Conservation (phyloP, 2,888 invertebrate species). For the Drosophila imparisetae region DNA sequence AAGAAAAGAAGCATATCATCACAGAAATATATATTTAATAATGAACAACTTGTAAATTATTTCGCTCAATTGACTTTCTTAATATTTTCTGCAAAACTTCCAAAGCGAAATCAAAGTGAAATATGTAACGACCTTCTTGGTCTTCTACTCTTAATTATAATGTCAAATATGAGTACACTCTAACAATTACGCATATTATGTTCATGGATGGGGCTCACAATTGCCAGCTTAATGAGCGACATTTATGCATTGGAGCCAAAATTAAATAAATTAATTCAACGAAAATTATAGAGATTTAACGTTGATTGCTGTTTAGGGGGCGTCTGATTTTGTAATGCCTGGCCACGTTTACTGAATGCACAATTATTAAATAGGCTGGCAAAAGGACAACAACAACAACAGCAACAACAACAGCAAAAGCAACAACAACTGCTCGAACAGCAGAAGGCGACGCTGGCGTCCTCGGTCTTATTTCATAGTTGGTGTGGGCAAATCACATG, state of each 20-base stretch:
- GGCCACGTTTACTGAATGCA: conserved; percentile 74
- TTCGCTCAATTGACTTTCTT: neutral
- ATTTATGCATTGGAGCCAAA: conserved; percentile 56
- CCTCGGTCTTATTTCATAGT: conserved; percentile 33
- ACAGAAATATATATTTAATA: neutral
- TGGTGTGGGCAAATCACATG: conserved; percentile 68
- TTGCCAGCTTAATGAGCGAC: conserved; percentile 40
- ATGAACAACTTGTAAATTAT: neutral
- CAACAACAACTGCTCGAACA: conserved; percentile 4
- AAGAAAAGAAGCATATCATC: neutral
- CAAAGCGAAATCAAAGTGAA: neutral
- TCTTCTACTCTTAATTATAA: neutral
- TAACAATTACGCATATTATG: neutral
- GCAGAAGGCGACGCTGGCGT: conserved; percentile 46
- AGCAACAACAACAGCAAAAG: neutral
- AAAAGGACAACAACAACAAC: conserved; percentile 46
- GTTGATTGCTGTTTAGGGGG: conserved; percentile 58
- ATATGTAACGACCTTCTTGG: neutral
- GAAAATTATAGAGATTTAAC: conserved; percentile 69
- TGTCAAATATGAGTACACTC: neutral
- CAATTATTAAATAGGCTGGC: conserved; percentile 74
- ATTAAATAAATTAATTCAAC: conserved; percentile 71
- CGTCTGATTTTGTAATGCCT: conserved; percentile 36
- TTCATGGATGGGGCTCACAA: neutral
- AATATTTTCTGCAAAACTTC: neutral